Conservation (phyloP, 2,797 vertebrate species). For the Pseudochirops cupreus region DNA sequence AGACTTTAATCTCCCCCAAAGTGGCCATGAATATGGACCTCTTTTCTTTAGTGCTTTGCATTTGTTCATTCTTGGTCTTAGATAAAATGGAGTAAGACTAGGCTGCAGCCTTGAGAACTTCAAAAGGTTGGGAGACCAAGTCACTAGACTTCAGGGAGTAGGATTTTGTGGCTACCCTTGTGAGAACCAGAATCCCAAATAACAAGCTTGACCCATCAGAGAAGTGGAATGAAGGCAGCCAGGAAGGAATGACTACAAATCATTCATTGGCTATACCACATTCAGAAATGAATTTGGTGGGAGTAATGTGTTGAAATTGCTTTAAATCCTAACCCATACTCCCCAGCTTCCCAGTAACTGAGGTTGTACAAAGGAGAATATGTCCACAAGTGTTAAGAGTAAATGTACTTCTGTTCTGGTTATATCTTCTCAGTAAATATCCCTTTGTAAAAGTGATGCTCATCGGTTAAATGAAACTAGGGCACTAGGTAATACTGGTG, state of each 20-base stretch:
- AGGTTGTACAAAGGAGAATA: neutral
- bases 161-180: neutral
- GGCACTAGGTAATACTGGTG: neutral
- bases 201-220: neutral
- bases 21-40: neutral
- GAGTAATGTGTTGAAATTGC: neutral
- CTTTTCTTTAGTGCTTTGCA: neutral
- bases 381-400: neutral
- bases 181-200: neutral
- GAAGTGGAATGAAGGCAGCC: neutral
- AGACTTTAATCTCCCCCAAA: neutral
- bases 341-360: neutral
- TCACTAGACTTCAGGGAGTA: neutral
- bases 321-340: neutral
- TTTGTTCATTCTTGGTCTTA: neutral
- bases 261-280: neutral
- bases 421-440: neutral
- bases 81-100: neutral
- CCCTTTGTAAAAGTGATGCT: neutral
- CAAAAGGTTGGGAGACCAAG: neutral
- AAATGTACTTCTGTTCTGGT: neutral
- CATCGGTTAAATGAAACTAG: neutral
- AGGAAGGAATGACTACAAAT: neutral
- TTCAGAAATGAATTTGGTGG: neutral
- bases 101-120: neutral